A percentile compares a stretch with the other conserved stretches of the same genome.
Conservation (phyloP, 2,797 vertebrate genomes). For the Anguilla marmorata region DNA sequence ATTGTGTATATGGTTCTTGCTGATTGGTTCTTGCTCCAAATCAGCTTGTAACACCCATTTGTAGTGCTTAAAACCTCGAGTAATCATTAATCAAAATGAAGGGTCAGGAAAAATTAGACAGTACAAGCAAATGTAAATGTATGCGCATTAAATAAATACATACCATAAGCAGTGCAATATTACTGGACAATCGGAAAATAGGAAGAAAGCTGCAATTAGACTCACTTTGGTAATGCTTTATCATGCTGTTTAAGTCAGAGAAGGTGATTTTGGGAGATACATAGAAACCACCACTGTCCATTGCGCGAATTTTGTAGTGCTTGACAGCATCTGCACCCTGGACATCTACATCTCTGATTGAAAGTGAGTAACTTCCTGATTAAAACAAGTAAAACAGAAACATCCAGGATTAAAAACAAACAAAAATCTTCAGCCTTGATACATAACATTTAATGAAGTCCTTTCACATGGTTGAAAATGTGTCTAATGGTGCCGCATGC, state of each 20-base stretch:
- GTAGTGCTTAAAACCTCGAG: not conserved
- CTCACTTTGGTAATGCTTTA: slow-evolving; percentile 94
- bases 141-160: not conserved
- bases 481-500: not conserved
- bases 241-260: slow-evolving; percentile 79
- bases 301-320: slow-evolving; percentile 94
- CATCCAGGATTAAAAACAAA: not conserved
- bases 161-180: not conserved
- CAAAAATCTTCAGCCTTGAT: not conserved
- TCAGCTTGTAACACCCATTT: not conserved
- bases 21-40: not conserved
- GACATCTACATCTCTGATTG: slow-evolving; percentile 81
- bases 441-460: not conserved
- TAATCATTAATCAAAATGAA: not conserved
- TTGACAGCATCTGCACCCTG: slow-evolving; percentile 82
- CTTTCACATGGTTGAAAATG: not conserved
- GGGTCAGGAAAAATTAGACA: not conserved
- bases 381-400: slow-evolving; percentile 29
- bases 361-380: slow-evolving; percentile 90
- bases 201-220: slow-evolving; percentile 27
- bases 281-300: slow-evolving; percentile 93
- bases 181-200: not conserved
- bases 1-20: no score
- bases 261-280: slow-evolving; percentile 96
- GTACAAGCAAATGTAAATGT: not conserved